These are phyloP conservation scores for Parnassius apollo DNA, from an alignment of 2,888 invertebrate genomes.

Conservation along the genomic window DNA sequence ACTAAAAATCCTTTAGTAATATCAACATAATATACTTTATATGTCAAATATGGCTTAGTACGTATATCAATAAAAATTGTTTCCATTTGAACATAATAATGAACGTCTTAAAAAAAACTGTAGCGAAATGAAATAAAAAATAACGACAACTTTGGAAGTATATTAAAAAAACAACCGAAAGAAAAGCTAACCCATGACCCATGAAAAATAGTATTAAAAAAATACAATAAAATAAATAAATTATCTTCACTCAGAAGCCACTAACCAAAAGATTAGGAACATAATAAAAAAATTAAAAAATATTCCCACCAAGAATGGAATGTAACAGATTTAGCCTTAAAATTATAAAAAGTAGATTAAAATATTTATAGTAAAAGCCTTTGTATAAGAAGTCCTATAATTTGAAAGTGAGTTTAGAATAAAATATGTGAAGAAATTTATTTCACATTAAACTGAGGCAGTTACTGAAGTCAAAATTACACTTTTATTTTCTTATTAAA, in stretches of 20 bases:
- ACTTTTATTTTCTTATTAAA: too few relatives aligned
- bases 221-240: too few relatives aligned
- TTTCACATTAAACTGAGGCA: neutral
- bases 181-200: too few relatives aligned
- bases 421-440: neutral
- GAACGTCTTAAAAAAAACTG: too few relatives aligned
- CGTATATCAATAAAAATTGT: too few relatives aligned
- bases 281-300: conserved; percentile 5
- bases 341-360: neutral
- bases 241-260: neutral
- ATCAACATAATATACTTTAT: neutral
- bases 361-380: neutral
- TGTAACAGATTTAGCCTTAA: conserved; percentile 1
- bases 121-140: neutral
- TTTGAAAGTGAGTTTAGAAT: too few relatives aligned
- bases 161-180: too few relatives aligned
- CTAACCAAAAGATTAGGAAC: neutral
- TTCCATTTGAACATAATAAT: too few relatives aligned
- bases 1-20: neutral
- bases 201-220: too few relatives aligned
- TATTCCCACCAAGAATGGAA: conserved; percentile 12
- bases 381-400: too few relatives aligned
- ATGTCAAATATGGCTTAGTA: neutral
- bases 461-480: neutral
- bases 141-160: neutral